A percentile compares a stretch with the other conserved stretches of the same genome.
Conservation (phyloP, 2,888 invertebrate species). For the Protophormia terraenovae region DNA sequence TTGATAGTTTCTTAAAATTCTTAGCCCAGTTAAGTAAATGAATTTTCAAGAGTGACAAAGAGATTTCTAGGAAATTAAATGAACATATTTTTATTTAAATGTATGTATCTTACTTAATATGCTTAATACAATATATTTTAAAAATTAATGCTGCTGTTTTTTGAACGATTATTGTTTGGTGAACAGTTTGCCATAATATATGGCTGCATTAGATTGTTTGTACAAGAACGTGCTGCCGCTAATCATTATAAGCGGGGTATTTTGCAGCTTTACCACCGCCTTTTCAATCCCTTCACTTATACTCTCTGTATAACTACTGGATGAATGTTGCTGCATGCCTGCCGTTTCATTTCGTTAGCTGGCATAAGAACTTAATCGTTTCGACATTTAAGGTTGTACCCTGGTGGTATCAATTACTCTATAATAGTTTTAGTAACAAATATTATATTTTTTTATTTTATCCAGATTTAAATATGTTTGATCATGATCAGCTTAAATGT, state of each 20-base stretch:
- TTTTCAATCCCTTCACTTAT: conserved; percentile 59
- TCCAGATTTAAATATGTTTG: conserved; percentile 48
- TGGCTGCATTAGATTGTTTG: conserved; percentile 11
- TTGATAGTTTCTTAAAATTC: not conserved
- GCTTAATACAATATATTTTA: not conserved
- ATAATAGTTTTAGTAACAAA: conserved; percentile 58
- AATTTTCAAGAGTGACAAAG: not conserved
- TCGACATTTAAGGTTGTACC: conserved; percentile 48
- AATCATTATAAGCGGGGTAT: conserved; percentile 65
- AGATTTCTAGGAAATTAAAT: not conserved
- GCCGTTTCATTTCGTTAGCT: not conserved
- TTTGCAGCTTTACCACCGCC: conserved; percentile 65
- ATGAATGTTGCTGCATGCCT: not conserved
- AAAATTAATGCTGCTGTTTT: not conserved
- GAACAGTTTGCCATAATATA: not conserved
- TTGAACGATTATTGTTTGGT: not conserved
- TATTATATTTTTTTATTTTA: conserved; percentile 48
- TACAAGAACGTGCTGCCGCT: conserved; percentile 56
- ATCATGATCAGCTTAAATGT: conserved; percentile 55
- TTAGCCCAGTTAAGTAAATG: not conserved
- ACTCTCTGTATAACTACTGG: not conserved
- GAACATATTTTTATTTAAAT: no score
- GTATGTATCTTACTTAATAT: no score
- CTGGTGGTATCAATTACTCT: conserved; percentile 61
- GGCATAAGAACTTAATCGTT: conserved; percentile 60